Evolutionary conservation across 2,888 invertebrate genomes (phyloP).

Genomic region (Bedellia somnulentella): DNA sequence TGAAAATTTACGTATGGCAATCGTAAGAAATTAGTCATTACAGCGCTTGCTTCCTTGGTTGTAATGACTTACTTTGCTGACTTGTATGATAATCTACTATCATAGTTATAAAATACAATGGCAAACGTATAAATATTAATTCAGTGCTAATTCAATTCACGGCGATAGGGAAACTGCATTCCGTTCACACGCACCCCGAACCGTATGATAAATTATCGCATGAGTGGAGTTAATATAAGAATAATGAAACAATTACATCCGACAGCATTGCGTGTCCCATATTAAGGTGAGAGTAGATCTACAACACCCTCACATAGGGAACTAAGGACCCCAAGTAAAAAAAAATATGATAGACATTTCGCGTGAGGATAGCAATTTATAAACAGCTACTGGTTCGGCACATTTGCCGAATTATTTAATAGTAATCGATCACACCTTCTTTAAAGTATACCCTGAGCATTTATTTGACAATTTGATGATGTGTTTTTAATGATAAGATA

Average conservation of each 20-base stretch:
- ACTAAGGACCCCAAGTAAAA: constrained; percentile 19
- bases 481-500: too few species aligned
- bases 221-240: constrained; percentile 54
- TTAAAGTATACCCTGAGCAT: too few species aligned
- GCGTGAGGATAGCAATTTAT: constrained; percentile 49
- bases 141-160: too few species aligned
- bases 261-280: constrained; percentile 40
- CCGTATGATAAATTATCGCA: constrained; percentile 5
- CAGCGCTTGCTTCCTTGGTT: too few species aligned
- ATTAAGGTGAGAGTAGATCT: constrained; percentile 24
- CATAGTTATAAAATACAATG: too few species aligned
- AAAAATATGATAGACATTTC: constrained; percentile 54
- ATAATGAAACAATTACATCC: constrained; percentile 58
- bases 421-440: constrained; percentile 42
- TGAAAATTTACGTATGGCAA: too few species aligned
- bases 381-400: constrained; percentile 41
- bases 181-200: background rate
- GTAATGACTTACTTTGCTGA: too few species aligned
- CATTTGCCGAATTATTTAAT: constrained; percentile 43
- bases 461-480: too few species aligned
- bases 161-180: too few species aligned
- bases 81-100: too few species aligned
- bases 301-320: constrained; percentile 27
- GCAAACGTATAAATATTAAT: too few species aligned
- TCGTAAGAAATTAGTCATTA: too few species aligned